phyloP scores from a whole-genome alignment of 2,888 invertebrate species.

The Laothoe populi region DNA sequence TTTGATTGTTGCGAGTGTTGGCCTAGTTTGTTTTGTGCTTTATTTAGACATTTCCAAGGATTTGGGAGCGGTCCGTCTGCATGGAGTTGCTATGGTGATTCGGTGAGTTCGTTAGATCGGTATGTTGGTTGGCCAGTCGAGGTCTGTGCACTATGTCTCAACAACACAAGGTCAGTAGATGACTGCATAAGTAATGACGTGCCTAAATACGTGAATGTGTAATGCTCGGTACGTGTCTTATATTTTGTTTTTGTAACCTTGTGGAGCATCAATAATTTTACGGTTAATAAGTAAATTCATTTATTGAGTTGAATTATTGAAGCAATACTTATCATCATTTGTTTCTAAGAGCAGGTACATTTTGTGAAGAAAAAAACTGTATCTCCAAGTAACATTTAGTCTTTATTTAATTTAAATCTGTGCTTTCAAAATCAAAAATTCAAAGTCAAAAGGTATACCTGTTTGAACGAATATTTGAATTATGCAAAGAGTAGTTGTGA shows the following conservation, averaged over 20 bases:
- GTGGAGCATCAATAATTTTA: constrained; percentile 1
- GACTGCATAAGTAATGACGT: constrained; percentile 16
- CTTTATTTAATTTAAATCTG: too few species aligned
- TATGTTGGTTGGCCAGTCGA: constrained; percentile 34
- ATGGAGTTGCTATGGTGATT: constrained; percentile 66
- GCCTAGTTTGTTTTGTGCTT: constrained; percentile 66
- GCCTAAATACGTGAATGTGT: constrained; percentile 13
- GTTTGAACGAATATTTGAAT: too few species aligned
- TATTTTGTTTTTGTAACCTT: constrained; percentile 19
- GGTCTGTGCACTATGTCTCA: constrained; percentile 48
- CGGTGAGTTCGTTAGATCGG: constrained; percentile 52
- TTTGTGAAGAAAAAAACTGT: too few species aligned
- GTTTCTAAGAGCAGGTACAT: too few species aligned
- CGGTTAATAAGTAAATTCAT: not conserved
- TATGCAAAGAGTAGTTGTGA: too few species aligned
- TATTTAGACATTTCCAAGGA: constrained; percentile 61
- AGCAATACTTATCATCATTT: too few species aligned
- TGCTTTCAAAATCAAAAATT: too few species aligned
- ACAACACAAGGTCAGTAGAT: constrained; percentile 56
- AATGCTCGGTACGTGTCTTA: constrained; percentile 8
- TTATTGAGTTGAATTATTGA: too few species aligned
- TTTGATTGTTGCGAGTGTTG: constrained; percentile 62
- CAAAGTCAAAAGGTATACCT: too few species aligned
- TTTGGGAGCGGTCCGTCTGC: constrained; percentile 51
- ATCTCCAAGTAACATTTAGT: too few species aligned